phyloP scores from a whole-genome alignment of 2,888 invertebrate species.

The Lissocephala sabroskyi region DNA sequence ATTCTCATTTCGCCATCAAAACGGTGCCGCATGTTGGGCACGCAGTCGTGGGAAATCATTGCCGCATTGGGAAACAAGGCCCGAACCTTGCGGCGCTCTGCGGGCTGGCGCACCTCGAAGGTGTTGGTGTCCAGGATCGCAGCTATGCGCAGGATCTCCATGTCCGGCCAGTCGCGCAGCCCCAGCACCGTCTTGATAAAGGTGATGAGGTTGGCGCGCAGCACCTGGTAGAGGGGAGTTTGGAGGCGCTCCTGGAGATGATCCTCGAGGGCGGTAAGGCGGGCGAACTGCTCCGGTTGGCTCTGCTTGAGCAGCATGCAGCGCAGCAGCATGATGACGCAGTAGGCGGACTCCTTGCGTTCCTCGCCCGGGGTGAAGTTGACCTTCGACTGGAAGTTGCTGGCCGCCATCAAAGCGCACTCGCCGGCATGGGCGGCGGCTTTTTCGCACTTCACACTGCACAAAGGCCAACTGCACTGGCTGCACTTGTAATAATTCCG shows the following conservation, averaged over 20 bases:
- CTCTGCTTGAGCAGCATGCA: slow-evolving; percentile 76
- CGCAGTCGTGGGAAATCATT: slow-evolving; percentile 82
- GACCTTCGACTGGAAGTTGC: slow-evolving; percentile 76
- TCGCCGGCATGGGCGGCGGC: slow-evolving; percentile 76
- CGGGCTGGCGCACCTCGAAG: slow-evolving; percentile 77
- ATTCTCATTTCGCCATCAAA: slow-evolving; percentile 78
- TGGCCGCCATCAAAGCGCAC: slow-evolving; percentile 77
- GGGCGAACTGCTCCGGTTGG: slow-evolving; percentile 72
- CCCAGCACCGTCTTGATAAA: slow-evolving; percentile 76
- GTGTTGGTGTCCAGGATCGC: slow-evolving; percentile 83
- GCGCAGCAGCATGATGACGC: slow-evolving; percentile 79
- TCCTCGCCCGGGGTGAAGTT: slow-evolving; percentile 51
- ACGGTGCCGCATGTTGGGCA: slow-evolving; percentile 81
- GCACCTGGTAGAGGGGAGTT: slow-evolving; percentile 76
- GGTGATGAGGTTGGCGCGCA: slow-evolving; percentile 77
- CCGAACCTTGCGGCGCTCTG: slow-evolving; percentile 73
- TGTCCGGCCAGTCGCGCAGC: slow-evolving; percentile 74
- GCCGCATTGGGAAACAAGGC: slow-evolving; percentile 79
- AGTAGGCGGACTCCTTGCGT: slow-evolving; percentile 77
- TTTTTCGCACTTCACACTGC: slow-evolving; percentile 76
- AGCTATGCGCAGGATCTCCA: slow-evolving; percentile 76
- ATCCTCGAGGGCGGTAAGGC: slow-evolving; percentile 63
- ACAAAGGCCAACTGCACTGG: slow-evolving; percentile 81
- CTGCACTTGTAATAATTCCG: slow-evolving; percentile 76
- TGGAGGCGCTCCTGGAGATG: slow-evolving; percentile 77